Percentiles rank a stretch among this genome's conserved stretches.
phyloP scores from a whole-genome alignment of 2,888 invertebrate genomes.

The Dasypolia templi region DNA sequence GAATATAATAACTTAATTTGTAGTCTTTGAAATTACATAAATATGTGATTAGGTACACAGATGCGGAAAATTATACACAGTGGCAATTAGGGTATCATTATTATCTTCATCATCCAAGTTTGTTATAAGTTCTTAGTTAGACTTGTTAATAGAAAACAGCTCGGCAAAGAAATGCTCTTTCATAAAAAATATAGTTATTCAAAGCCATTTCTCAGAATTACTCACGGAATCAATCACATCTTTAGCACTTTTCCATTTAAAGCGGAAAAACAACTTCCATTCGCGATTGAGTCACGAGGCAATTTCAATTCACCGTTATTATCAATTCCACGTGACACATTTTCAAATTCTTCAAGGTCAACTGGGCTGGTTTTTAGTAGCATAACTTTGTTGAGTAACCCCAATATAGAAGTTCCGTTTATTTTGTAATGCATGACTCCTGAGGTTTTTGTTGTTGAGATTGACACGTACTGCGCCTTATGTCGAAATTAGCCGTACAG shows the following conservation, averaged over 20 bases:
- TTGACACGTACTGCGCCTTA: neutral
- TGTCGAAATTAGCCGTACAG: neutral
- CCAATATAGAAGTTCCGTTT: conserved; percentile 26
- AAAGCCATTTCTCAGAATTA: neutral
- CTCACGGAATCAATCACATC: too few relatives aligned
- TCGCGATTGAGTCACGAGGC: neutral
- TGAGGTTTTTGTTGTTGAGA: neutral
- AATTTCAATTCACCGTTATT: neutral
- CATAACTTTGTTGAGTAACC: conserved; percentile 21
- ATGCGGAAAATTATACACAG: neutral
- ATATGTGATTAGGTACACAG: neutral
- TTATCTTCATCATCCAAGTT: too few relatives aligned
- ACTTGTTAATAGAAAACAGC: too few relatives aligned
- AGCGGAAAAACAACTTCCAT: neutral
- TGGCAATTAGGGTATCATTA: too few relatives aligned
- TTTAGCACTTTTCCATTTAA: neutral
- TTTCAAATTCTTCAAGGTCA: conserved; percentile 8
- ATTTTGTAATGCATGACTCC: conserved; percentile 29
- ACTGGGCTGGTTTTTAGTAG: conserved; percentile 1
- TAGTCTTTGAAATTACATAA: neutral
- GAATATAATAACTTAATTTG: neutral
- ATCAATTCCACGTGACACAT: neutral
- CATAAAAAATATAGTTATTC: neutral
- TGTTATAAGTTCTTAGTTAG: too few relatives aligned
- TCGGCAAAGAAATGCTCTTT: too few relatives aligned